Evolutionary conservation across 2,797 vertebrate genomes (phyloP).

Genomic region (Gymnothorax reevesii): DNA sequence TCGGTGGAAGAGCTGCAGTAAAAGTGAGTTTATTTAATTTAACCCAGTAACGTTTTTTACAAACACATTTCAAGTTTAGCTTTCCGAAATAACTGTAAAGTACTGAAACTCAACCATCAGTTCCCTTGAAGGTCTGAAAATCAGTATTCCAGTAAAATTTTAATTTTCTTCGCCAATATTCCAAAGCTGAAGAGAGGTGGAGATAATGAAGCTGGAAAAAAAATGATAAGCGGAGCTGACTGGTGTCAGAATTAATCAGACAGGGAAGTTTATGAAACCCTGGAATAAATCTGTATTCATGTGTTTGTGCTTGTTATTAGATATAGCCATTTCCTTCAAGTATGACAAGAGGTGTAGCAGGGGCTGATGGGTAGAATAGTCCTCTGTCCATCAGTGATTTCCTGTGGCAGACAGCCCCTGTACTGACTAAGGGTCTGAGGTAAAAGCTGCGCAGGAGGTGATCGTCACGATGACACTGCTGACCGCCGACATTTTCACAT

Average conservation of each 20-base stretch:
- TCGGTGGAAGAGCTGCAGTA: background rate
- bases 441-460: slow-evolving; percentile 10
- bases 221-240: background rate
- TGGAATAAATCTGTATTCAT: slow-evolving; percentile 2
- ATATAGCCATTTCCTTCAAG: background rate
- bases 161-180: background rate
- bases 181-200: background rate
- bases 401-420: background rate
- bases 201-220: background rate
- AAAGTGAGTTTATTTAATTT: too few relatives aligned
- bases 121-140: background rate
- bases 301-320: slow-evolving; percentile 9
- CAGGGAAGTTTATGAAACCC: background rate
- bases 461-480: background rate
- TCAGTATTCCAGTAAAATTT: background rate
- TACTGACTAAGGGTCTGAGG: slow-evolving; percentile 5
- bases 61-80: background rate
- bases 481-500: background rate
- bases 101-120: background rate
- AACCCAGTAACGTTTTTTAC: background rate
- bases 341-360: slow-evolving; percentile 14
- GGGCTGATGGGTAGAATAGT: slow-evolving; percentile 1
- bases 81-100: background rate
- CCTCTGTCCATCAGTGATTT: slow-evolving; percentile 23
- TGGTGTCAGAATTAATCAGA: slow-evolving; percentile 8